Conservation (phyloP, 2,888 invertebrate genomes). For the Rhimphoctona megacephalus region DNA sequence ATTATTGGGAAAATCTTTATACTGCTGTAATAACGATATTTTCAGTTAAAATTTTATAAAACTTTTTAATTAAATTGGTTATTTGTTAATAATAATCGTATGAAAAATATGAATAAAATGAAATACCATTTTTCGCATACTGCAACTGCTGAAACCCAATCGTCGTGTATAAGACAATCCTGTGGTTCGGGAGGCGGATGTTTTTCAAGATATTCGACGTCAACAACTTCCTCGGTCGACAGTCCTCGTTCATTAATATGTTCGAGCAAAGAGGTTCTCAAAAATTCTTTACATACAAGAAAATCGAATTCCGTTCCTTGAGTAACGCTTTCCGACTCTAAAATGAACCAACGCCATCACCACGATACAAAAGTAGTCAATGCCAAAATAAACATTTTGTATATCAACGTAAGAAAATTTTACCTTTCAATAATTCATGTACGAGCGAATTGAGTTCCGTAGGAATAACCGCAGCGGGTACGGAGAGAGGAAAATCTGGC, state of each 20-base stretch:
- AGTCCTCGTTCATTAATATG: constrained; percentile 91
- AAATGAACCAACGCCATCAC: constrained; percentile 9
- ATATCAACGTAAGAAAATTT: neutral
- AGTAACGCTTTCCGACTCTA: constrained; percentile 79
- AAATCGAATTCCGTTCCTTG: constrained; percentile 93
- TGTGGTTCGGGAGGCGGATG: constrained; percentile 96
- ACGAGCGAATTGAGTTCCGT: constrained; percentile 91
- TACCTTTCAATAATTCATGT: constrained; percentile 91
- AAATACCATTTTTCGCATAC: constrained; percentile 89
- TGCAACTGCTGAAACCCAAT: constrained; percentile 98
- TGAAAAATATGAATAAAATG: neutral
- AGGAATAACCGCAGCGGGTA: constrained; percentile 90
- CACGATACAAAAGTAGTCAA: constrained; percentile 7
- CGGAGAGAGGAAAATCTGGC: constrained; percentile 93
- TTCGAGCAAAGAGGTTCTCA: constrained; percentile 90
- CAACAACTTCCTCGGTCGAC: constrained; percentile 93
- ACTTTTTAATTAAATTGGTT: neutral
- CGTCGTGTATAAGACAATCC: constrained; percentile 97
- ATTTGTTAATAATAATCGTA: too few species aligned
- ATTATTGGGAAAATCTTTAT: neutral
- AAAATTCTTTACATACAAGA: constrained; percentile 92
- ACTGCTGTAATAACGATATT: neutral
- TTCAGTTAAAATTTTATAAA: neutral
- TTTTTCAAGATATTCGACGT: constrained; percentile 96
- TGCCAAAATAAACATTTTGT: constrained; percentile 12